Evolutionary conservation across 2,113 vertebrate species (phyloP).

Genomic region (Dromas ardeola): DNA sequence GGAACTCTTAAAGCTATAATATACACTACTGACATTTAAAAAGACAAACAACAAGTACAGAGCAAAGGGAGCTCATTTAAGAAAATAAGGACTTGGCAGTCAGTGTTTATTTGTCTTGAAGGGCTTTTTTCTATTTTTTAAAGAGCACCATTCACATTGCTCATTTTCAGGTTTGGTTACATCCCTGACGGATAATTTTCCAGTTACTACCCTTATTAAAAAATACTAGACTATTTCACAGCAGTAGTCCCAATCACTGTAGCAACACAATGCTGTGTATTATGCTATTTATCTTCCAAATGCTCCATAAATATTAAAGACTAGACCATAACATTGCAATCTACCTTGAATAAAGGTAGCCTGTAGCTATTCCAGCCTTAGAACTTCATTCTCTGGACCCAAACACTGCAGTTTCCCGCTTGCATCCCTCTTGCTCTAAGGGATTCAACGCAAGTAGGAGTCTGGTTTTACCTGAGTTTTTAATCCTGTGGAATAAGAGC

Average conservation of each 20-base stretch:
- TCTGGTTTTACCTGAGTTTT: not conserved
- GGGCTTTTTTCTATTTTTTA: not conserved
- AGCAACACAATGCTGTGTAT: not conserved
- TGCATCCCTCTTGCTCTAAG: not conserved
- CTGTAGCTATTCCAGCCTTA: not conserved
- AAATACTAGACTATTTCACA: slow-evolving; percentile 8
- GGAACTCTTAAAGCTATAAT: slow-evolving; percentile 28
- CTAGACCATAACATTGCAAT: not conserved
- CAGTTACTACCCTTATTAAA: slow-evolving; percentile 24
- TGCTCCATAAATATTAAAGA: not conserved
- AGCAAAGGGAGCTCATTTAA: slow-evolving; percentile 45
- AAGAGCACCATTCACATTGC: not conserved
- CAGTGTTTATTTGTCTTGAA: not conserved
- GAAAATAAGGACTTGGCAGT: slow-evolving; percentile 8
- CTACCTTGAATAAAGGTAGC: not conserved
- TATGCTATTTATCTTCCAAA: not conserved
- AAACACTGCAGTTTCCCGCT: accelerated
- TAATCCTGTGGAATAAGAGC: not conserved
- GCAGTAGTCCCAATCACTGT: not conserved
- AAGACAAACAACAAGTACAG: slow-evolving; percentile 14
- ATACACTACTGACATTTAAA: slow-evolving; percentile 39
- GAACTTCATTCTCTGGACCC: not conserved
- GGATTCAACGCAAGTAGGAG: not conserved
- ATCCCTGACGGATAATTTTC: slow-evolving; percentile 28
- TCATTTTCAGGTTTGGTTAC: slow-evolving; percentile 42